Conservation (phyloP, 2,888 invertebrate species). For the Cinara cedri region DNA sequence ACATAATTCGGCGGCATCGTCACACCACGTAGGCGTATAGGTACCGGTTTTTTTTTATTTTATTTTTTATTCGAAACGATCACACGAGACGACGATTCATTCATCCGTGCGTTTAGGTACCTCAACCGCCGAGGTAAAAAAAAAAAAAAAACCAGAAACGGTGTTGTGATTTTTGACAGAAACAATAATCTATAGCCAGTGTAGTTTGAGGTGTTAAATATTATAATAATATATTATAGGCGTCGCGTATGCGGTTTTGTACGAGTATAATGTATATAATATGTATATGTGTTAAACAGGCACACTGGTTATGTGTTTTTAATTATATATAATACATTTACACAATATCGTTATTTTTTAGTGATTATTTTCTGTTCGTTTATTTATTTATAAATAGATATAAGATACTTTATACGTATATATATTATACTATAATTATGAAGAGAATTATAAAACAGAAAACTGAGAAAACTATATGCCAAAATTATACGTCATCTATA, state of each 20-base stretch:
- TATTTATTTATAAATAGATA: no score
- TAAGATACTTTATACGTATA: no score
- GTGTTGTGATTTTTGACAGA: conserved; percentile 26
- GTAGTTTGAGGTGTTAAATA: conserved; percentile 8
- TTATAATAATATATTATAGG: no score
- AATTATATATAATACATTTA: not conserved
- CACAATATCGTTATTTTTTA: not conserved
- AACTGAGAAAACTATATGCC: no score
- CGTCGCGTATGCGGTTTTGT: not conserved
- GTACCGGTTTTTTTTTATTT: conserved; percentile 52
- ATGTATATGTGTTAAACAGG: not conserved
- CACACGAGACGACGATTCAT: conserved; percentile 42
- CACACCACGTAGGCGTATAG: conserved; percentile 32
- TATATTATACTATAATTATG: no score
- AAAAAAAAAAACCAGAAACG: not conserved
- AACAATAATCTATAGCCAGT: conserved; percentile 18
- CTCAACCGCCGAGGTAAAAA: not conserved
- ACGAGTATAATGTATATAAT: no score
- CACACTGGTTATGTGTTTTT: not conserved
- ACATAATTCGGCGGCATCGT: conserved; percentile 55
- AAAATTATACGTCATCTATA: no score
- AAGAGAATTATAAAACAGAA: no score
- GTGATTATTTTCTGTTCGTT: no score
- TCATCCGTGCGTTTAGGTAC: conserved; percentile 26
- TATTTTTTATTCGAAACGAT: conserved; percentile 32